Evolutionary conservation across 2,797 vertebrate genomes (phyloP).

Genomic region (Lycodopsis pacificus): DNA sequence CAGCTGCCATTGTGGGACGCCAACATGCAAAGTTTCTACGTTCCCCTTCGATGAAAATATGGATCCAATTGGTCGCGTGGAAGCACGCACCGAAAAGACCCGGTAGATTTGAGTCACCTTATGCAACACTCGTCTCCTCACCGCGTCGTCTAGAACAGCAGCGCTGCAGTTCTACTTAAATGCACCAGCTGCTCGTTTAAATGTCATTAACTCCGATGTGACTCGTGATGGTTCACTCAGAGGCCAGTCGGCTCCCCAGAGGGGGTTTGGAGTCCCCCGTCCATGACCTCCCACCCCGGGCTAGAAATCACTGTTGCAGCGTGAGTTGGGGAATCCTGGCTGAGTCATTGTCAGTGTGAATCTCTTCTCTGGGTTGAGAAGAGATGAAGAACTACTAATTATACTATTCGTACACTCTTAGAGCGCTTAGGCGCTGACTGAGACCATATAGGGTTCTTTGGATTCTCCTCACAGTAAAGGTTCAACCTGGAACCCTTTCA

Average conservation of each 20-base stretch:
- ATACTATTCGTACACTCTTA: too few relatives aligned
- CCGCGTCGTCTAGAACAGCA: not conserved
- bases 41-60: not conserved
- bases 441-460: too few relatives aligned
- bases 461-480: too few relatives aligned
- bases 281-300: constrained; percentile 11
- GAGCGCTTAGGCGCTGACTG: too few relatives aligned
- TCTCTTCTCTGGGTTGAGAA: not conserved
- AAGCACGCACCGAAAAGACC: not conserved
- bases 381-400: too few relatives aligned
- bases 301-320: constrained; percentile 3
- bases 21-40: not conserved
- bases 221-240: constrained; percentile 27
- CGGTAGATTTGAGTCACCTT: constrained; percentile 14
- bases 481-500: too few relatives aligned
- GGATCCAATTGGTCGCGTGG: not conserved
- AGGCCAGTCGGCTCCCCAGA: constrained; percentile 21
- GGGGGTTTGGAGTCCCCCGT: constrained; percentile 30
- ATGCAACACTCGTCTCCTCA: not conserved
- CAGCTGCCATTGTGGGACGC: not conserved
- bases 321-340: not conserved
- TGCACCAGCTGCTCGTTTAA: constrained; percentile 49
- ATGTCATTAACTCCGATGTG: constrained; percentile 51
- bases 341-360: constrained; percentile 23
- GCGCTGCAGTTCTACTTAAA: constrained; percentile 42